Conservation (phyloP, 2,888 invertebrate genomes). For the Iselma pallidipennis region DNA sequence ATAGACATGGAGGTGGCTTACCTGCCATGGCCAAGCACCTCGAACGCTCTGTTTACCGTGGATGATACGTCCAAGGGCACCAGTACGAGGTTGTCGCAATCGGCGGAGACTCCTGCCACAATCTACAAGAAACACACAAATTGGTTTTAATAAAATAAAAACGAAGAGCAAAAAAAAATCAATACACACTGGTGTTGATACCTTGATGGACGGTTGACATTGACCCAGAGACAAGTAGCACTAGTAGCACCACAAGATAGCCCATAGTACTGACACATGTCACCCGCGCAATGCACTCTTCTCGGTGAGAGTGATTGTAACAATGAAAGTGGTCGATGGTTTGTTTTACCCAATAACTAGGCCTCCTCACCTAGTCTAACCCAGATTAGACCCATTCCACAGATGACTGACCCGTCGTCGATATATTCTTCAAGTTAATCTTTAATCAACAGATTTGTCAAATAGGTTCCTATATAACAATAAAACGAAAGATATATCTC, state of each 20-base stretch:
- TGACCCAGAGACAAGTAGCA: constrained; percentile 45
- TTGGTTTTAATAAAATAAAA: neutral
- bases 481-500: neutral
- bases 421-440: constrained; percentile 3
- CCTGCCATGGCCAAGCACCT: constrained; percentile 88
- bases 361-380: constrained; percentile 42
- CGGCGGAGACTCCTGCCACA: constrained; percentile 69
- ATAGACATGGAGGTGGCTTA: too few relatives aligned
- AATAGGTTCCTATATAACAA: neutral
- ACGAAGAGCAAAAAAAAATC: neutral
- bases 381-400: constrained; percentile 31
- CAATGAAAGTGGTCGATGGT: constrained; percentile 49
- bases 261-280: constrained; percentile 49
- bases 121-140: constrained; percentile 56
- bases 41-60: constrained; percentile 75
- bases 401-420: constrained; percentile 8
- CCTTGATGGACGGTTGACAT: constrained; percentile 47
- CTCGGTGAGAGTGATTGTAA: constrained; percentile 51
- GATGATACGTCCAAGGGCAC: constrained; percentile 67
- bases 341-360: constrained; percentile 33
- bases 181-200: constrained; percentile 31
- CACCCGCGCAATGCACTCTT: constrained; percentile 24
- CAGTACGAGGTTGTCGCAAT: constrained; percentile 64
- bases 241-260: constrained; percentile 43
- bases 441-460: neutral